Evolutionary conservation across 2,113 vertebrate genomes (phyloP).

Genomic region (Desmodus rotundus): DNA sequence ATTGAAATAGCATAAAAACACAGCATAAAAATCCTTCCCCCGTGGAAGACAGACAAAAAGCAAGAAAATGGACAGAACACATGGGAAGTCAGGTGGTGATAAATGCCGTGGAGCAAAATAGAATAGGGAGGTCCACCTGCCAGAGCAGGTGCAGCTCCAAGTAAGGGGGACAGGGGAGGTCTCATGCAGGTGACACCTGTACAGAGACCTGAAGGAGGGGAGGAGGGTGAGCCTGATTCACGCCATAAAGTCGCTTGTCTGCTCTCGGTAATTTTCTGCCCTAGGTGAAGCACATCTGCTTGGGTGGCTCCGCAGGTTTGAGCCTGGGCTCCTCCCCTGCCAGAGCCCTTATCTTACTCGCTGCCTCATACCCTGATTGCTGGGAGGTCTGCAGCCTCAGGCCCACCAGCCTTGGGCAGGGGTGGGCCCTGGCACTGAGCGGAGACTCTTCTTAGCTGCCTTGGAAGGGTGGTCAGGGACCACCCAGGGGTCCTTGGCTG

Average conservation of each 20-base stretch:
- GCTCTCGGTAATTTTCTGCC: accelerated
- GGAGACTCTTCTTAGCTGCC: background rate
- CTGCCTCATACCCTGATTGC: background rate
- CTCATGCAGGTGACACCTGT: accelerated
- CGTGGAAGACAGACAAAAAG: background rate
- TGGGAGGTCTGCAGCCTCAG: conserved; percentile 39
- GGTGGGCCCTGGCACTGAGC: background rate
- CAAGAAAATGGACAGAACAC: background rate
- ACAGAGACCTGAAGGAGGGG: background rate
- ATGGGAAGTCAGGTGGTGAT: background rate
- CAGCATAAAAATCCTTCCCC: background rate
- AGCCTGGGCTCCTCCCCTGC: background rate
- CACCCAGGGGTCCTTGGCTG: conserved; percentile 39
- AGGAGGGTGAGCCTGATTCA: too few relatives aligned
- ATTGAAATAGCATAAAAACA: background rate
- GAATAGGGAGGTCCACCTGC: background rate
- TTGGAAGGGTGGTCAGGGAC: background rate
- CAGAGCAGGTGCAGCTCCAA: background rate
- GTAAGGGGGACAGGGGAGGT: too few relatives aligned
- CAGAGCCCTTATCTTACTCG: background rate
- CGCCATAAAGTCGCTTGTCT: background rate
- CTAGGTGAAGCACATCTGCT: background rate
- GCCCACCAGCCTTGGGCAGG: too few relatives aligned
- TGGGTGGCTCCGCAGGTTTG: background rate
- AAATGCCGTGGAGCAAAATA: background rate